Evolutionary conservation across 2,797 vertebrate species (phyloP), one percentile per base, ranked within the genome.

Genomic region (Rhabdophis nuchalis): DNA sequence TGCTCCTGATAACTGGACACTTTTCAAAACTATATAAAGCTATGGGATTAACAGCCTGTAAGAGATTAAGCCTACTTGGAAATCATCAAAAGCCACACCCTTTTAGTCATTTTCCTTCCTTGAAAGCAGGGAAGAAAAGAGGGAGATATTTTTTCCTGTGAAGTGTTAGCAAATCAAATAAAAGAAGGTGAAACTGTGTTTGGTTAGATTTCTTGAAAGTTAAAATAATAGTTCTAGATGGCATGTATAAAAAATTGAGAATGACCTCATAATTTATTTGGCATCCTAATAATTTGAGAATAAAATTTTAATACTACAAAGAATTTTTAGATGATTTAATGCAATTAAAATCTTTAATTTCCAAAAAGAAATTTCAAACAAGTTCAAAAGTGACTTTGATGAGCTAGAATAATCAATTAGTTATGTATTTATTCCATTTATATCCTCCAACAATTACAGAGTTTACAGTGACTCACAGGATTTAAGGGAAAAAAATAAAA

Each of bases 91-190:
- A 95, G 7, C 58, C 91, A 95, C 93, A 91, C 93, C 96, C 90
- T 95, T 97, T 95, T 94, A 96, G 92, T 97, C 93, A 96, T 95
- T 94, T 86, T 1, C 88, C 10, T 96, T 96, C 94, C 53, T 88
- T 93, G 77, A 94, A 52, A 32, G 85, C 77, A 32, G 54, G 95
- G 54, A 95, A 93, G 1, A 93, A 96, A 95, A 87, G 29, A 90
- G 29, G 23, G 41, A 85, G 9, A 25, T 1, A 12, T 23, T 87
- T 7, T 91, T 95, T 96, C 92, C 94, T 89, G 93, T 53, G 0
- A 53, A 85, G 53, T 93, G 93, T 90, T 95, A 92, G 96, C 91
- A 93, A 95, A 53, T 93, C 53, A 36, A 3, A 93, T 92, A 89
- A 85, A 27, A 8, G 95, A 94, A 90, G 36, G 3, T 89, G 86